phyloP scores from a whole-genome alignment of 1,140 invertebrate species.

The Prorops nasuta region DNA sequence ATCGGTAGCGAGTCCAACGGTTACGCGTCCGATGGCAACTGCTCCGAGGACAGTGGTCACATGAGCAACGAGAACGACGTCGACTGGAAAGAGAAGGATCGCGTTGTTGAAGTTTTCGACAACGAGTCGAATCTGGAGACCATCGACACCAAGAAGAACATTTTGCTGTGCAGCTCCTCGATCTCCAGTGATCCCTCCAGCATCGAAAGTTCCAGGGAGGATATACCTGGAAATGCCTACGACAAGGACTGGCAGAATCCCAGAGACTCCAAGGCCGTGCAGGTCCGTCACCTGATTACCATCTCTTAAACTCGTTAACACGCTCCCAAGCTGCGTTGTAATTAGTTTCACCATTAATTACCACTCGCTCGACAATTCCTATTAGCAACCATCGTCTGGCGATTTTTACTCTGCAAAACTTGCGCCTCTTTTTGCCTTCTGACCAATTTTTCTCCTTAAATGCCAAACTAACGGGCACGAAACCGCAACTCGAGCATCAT shows the following conservation, averaged over 20 bases:
- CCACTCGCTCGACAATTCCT: too few species aligned
- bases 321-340: neutral
- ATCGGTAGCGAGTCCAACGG: slow-evolving; percentile 41
- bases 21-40: slow-evolving; percentile 53
- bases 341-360: neutral
- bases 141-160: slow-evolving; percentile 13
- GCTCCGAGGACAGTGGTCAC: slow-evolving; percentile 75
- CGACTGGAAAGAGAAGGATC: slow-evolving; percentile 41
- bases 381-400: too few species aligned
- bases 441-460: too few species aligned
- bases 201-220: slow-evolving; percentile 32
- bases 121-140: slow-evolving; percentile 1
- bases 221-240: slow-evolving; percentile 28
- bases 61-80: slow-evolving; percentile 70
- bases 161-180: slow-evolving; percentile 1
- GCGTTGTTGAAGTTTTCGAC: slow-evolving; percentile 1
- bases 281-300: slow-evolving; percentile 7
- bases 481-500: too few species aligned
- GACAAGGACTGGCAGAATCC: slow-evolving; percentile 4
- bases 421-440: too few species aligned
- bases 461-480: too few species aligned
- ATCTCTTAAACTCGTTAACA: neutral
- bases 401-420: too few species aligned
- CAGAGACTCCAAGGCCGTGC: slow-evolving; percentile 1
- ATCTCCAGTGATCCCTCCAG: slow-evolving; percentile 24